These are phyloP conservation scores for Rana temporaria DNA, from an alignment of 2,113 vertebrate genomes.

Conservation along the genomic window DNA sequence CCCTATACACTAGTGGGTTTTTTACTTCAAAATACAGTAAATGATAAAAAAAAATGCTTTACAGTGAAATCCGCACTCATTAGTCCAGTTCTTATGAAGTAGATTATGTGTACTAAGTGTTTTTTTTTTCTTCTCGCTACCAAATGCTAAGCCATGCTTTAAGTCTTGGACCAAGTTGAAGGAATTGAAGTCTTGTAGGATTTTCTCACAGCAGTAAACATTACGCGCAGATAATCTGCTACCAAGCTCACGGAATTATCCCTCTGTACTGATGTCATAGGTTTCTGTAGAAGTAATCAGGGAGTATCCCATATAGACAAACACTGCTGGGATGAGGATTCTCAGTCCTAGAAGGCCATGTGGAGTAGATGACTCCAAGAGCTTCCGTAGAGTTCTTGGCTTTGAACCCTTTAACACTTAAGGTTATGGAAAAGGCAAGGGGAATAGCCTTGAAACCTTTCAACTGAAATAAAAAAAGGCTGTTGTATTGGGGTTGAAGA, in stretches of 20 bases:
- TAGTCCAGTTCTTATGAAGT: background rate
- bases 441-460: too few species aligned
- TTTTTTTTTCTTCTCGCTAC: background rate
- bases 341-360: slow-evolving; percentile 33
- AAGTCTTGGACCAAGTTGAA: background rate
- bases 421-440: background rate
- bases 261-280: background rate
- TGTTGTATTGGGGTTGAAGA: too few species aligned
- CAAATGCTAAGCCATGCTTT: background rate
- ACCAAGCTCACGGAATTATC: slow-evolving; percentile 9
- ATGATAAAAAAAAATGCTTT: too few species aligned
- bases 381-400: background rate
- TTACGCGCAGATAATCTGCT: slow-evolving; percentile 1
- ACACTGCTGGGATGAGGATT: background rate
- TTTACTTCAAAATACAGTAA: too few species aligned
- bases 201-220: slow-evolving; percentile 11
- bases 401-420: background rate
- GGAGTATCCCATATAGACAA: slow-evolving; percentile 54
- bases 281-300: slow-evolving; percentile 62
- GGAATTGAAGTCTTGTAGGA: background rate
- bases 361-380: slow-evolving; percentile 46
- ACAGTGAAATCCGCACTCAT: too few species aligned
- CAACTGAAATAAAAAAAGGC: too few species aligned
- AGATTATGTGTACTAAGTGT: background rate
- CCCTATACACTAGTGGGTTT: too few species aligned